Evolutionary conservation across 2,797 vertebrate genomes (phyloP), one percentile per base, ranked within the genome.

Genomic region (Acipenser oxyrinchus): DNA sequence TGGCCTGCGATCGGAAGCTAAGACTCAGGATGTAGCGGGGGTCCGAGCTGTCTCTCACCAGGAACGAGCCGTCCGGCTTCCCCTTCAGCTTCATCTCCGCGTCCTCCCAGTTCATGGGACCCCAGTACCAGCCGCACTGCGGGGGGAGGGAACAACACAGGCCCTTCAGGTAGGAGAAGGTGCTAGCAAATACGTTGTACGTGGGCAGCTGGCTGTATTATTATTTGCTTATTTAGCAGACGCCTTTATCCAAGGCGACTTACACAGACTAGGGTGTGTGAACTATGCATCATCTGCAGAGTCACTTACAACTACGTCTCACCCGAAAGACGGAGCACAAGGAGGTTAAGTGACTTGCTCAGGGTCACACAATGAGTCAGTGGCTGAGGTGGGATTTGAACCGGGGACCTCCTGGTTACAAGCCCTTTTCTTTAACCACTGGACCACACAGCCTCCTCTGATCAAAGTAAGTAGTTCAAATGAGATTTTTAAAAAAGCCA

Each of bases 121-220:
- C 95, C 95, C 95, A 98, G 76, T 98, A 98, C 95, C 95, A 98
- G 18, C 95, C 95, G 0, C 95, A 97, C 94, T 96, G 70, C 55
- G 51, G 66, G 61, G 64, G n/a, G 8, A 48, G 11, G 23, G 37
- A 4, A 55, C 53, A 37, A 37, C 37, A 68, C 48, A 62, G 66
- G 0, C 7, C 3, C 37, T 37, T 37, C 37, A 63, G 6, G 63
- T 53, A 10, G 1, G n/a, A 8, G 2, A 51, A 12, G 8, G 6
- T 0, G 0, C 72, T 67, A 69, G 62, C 51, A 65, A 11, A 62
- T 8, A 67, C 37, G 37, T 4, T 37, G 37, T 37, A 5, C 37
- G 37, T 5, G 37, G 37, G 5, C 37, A 37, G 37, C 37, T 37
- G 37, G 37, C 37, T 37, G 18, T 18, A 18, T 18, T 18, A 18